Percentiles rank a stretch among this genome's conserved stretches.
Evolutionary conservation across 2,113 vertebrate species (phyloP).

Genomic region (Notothenia rossii): DNA sequence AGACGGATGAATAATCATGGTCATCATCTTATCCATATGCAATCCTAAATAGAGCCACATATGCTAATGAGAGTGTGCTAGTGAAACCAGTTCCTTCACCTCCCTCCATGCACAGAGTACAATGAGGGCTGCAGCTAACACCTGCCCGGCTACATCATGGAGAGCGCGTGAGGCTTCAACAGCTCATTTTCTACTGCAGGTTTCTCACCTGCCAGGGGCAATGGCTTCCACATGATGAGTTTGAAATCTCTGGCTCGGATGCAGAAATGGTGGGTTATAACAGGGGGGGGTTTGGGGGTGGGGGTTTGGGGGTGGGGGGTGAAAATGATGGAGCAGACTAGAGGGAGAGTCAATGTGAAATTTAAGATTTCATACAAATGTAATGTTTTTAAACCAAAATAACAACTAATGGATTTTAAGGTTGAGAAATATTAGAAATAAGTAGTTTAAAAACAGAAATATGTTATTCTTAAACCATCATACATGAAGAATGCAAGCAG

Average conservation of each 20-base stretch:
- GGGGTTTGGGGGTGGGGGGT: background rate
- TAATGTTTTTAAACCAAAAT: background rate
- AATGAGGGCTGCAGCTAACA: constrained; percentile 1
- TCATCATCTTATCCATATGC: background rate
- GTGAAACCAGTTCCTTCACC: constrained; percentile 10
- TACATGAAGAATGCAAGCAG: background rate
- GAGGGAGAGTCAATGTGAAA: background rate
- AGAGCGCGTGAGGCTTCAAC: constrained; percentile 7
- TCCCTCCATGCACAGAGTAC: constrained; percentile 27
- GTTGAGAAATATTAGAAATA: background rate
- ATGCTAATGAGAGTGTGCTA: background rate
- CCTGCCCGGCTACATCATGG: constrained; percentile 22
- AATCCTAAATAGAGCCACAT: background rate
- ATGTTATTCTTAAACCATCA: background rate
- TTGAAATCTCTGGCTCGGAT: background rate
- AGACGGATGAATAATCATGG: background rate
- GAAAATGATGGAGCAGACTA: too few species aligned
- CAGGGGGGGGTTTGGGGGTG: too few species aligned
- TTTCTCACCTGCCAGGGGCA: constrained; percentile 24
- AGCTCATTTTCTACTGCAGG: constrained; percentile 1
- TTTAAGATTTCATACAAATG: background rate
- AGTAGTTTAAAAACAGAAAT: background rate
- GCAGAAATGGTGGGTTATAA: background rate
- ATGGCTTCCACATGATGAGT: background rate
- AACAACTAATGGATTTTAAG: background rate